Conservation (phyloP, 2,113 vertebrate species). For the Castor canadensis region DNA sequence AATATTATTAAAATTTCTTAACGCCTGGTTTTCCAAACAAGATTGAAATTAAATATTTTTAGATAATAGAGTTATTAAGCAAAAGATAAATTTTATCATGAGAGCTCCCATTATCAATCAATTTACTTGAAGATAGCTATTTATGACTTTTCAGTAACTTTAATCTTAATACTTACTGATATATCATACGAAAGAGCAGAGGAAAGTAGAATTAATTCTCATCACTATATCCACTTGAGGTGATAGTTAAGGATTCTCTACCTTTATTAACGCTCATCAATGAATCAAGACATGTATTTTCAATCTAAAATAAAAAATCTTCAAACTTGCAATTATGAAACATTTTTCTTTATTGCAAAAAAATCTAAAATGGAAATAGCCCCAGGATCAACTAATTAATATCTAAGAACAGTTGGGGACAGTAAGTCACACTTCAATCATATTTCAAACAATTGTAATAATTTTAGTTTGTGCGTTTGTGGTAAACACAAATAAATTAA, state of each 20-base stretch:
- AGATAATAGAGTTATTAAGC: conserved; percentile 63
- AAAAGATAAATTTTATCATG: conserved; percentile 68
- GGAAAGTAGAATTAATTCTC: conserved; percentile 23
- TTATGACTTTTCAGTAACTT: conserved; percentile 38
- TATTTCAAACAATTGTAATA: not conserved
- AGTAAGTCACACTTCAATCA: not conserved
- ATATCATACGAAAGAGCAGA: conserved; percentile 31
- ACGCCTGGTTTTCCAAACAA: not conserved
- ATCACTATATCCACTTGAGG: conserved; percentile 36
- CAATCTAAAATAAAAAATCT: conserved; percentile 38
- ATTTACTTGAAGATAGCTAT: conserved; percentile 51
- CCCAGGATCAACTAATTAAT: not conserved
- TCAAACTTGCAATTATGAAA: not conserved
- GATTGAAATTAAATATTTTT: conserved; percentile 43
- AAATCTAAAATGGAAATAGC: not conserved
- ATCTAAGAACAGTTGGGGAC: not conserved
- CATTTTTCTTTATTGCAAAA: conserved; percentile 7
- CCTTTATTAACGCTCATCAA: conserved; percentile 57
- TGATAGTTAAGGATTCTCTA: conserved; percentile 53
- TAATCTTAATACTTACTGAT: conserved; percentile 51
- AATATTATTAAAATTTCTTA: conserved; percentile 61
- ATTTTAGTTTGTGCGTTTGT: not conserved
- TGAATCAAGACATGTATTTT: not conserved
- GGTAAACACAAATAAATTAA: conserved; percentile 10
- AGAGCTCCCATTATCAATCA: conserved; percentile 29